Evolutionary conservation across 2,888 invertebrate genomes (phyloP).

Genomic region (Oscheius sp.): DNA sequence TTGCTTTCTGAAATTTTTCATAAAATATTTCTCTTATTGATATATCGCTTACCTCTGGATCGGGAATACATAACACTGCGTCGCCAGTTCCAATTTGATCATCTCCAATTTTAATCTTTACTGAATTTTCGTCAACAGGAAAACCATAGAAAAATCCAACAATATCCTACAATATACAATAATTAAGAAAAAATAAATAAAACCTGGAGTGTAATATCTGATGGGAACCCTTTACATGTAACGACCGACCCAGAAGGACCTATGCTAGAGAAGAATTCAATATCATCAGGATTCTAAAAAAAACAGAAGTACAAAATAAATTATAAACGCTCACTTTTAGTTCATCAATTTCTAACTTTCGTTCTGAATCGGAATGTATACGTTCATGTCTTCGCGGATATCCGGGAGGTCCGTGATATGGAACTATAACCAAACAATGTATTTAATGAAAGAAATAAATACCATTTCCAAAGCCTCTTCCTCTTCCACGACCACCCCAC

Average conservation of each 20-base stretch:
- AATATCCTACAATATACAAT: constrained; percentile 32
- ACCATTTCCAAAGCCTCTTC: constrained; percentile 5
- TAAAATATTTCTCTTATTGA: not conserved
- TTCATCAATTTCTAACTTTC: not conserved
- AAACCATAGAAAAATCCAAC: constrained; percentile 43
- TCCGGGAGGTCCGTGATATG: not conserved
- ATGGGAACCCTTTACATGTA: constrained; percentile 44
- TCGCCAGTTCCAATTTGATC: constrained; percentile 50
- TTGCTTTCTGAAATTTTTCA: not conserved
- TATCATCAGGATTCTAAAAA: constrained; percentile 1
- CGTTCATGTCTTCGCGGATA: not conserved
- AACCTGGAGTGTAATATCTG: constrained; percentile 41
- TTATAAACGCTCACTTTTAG: not conserved
- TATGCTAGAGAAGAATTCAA: not conserved
- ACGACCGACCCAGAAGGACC: constrained; percentile 46
- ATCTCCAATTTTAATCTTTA: constrained; percentile 45
- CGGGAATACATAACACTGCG: constrained; percentile 7
- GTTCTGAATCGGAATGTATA: not conserved
- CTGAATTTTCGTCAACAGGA: constrained; percentile 39
- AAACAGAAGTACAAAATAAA: not conserved
- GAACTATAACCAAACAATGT: not conserved
- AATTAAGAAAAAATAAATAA: no score
- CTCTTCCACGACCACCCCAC: constrained; percentile 24
- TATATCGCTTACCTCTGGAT: constrained; percentile 1
- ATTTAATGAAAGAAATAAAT: not conserved